phyloP scores from a whole-genome alignment of 1,140 invertebrate genomes.

The Dendrolimus punctatus region DNA sequence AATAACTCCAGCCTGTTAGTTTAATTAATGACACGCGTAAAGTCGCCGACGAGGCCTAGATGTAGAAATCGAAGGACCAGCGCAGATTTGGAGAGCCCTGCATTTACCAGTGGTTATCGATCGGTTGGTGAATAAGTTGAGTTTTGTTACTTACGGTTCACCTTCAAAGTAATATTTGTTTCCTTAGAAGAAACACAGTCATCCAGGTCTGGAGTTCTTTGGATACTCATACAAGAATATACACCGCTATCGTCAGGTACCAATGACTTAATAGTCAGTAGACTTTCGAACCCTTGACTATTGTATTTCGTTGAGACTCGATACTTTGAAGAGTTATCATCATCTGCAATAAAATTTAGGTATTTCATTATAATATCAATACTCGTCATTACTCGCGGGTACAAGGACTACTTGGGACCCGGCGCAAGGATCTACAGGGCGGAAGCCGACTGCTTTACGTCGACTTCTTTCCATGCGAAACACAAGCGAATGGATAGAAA shows the following conservation, averaged over 20 bases:
- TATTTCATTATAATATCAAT: neutral
- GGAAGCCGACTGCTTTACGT: too few relatives aligned
- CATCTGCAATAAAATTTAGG: constrained; percentile 23
- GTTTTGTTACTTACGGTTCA: constrained; percentile 37
- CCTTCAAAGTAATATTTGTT: constrained; percentile 36
- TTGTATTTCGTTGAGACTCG: constrained; percentile 47
- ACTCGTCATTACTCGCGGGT: too few relatives aligned
- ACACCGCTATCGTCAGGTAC: constrained; percentile 37
- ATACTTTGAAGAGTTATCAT: constrained; percentile 32
- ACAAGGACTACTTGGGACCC: too few relatives aligned
- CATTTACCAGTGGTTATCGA: too few relatives aligned
- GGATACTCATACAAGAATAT: constrained; percentile 42
- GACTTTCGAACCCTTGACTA: constrained; percentile 43
- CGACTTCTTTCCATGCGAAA: too few relatives aligned
- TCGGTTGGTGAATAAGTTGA: too few relatives aligned
- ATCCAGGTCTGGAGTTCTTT: constrained; percentile 25
- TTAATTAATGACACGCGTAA: too few relatives aligned
- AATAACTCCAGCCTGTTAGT: too few relatives aligned
- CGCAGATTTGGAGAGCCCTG: neutral
- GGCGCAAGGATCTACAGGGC: too few relatives aligned
- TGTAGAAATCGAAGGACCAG: neutral
- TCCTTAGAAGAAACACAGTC: constrained; percentile 25
- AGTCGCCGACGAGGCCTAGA: too few relatives aligned
- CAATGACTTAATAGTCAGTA: constrained; percentile 42
- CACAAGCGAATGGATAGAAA: too few relatives aligned